Conservation (phyloP, 2,113 vertebrate genomes). For the Addax nasomaculatus region DNA sequence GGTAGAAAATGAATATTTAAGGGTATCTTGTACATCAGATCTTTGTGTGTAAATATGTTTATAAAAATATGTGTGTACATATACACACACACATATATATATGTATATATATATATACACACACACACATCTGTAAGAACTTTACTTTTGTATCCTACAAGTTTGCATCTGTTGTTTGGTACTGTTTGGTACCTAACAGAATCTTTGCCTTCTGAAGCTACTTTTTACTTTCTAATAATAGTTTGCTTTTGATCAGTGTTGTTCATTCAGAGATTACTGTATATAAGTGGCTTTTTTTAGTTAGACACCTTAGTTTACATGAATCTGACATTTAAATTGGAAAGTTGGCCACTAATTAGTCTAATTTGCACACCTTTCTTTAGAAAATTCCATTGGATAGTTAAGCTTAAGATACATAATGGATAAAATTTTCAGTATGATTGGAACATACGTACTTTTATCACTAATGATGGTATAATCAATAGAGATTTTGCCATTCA, state of each 20-base stretch:
- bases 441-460: conserved; percentile 8
- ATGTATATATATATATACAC: neutral
- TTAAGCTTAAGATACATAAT: conserved; percentile 58
- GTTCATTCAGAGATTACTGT: conserved; percentile 28
- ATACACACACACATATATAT: neutral
- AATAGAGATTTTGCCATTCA: conserved; percentile 58
- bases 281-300: conserved; percentile 6
- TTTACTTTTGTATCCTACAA: conserved; percentile 18
- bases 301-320: conserved; percentile 32
- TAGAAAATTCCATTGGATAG: conserved; percentile 60
- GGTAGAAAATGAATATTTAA: conserved; percentile 27
- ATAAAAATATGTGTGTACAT: neutral
- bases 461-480: conserved; percentile 22
- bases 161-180: conserved; percentile 33
- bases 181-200: conserved; percentile 20
- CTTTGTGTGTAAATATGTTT: neutral
- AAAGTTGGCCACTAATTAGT: conserved; percentile 16
- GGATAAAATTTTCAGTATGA: conserved; percentile 61
- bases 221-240: conserved; percentile 47
- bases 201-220: conserved; percentile 60
- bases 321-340: conserved; percentile 34
- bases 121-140: neutral
- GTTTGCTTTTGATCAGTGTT: conserved; percentile 26
- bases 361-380: conserved; percentile 59
- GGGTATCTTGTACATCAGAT: neutral